Conservation (phyloP, 2,797 vertebrate genomes). For the Esox masquinongy region DNA sequence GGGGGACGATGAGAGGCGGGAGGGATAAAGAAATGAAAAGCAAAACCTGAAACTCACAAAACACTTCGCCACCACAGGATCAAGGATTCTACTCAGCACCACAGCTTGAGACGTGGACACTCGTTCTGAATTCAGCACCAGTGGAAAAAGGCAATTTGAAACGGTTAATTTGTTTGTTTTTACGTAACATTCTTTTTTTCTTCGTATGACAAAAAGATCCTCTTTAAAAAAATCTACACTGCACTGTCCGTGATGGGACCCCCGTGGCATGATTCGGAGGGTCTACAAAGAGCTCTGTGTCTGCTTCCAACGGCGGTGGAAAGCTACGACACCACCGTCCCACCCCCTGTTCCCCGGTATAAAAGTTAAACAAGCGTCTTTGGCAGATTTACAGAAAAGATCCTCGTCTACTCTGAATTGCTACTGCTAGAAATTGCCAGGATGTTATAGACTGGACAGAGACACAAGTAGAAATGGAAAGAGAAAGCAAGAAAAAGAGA, state of each 20-base stretch:
- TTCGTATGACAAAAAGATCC: slow-evolving; percentile 55
- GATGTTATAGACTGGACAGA: not conserved
- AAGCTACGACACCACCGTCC: not conserved
- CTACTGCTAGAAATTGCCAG: slow-evolving; percentile 4
- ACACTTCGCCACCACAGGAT: slow-evolving; percentile 43
- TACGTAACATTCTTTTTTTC: slow-evolving; percentile 62
- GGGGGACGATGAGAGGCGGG: not conserved
- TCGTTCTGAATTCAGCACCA: slow-evolving; percentile 68
- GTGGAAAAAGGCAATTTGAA: slow-evolving; percentile 63
- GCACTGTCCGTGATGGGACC: slow-evolving; percentile 4
- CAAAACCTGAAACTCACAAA: slow-evolving; percentile 50
- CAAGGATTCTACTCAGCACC: slow-evolving; percentile 52
- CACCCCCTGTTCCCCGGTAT: slow-evolving; percentile 4
- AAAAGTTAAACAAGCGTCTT: slow-evolving; percentile 21
- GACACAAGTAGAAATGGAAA: not conserved
- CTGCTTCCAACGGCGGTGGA: not conserved
- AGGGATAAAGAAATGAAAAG: slow-evolving; percentile 23
- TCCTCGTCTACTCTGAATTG: slow-evolving; percentile 2
- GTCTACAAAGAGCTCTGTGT: not conserved
- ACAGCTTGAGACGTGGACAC: slow-evolving; percentile 36
- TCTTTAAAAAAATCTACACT: slow-evolving; percentile 3
- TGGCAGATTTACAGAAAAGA: slow-evolving; percentile 23
- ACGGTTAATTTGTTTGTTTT: slow-evolving; percentile 49
- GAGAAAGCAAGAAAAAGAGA: not conserved
- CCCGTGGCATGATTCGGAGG: not conserved